A percentile compares a stretch with the other conserved stretches of the same genome.
Conservation (phyloP, 2,113 vertebrate species). For the Poecilia latipinna region DNA sequence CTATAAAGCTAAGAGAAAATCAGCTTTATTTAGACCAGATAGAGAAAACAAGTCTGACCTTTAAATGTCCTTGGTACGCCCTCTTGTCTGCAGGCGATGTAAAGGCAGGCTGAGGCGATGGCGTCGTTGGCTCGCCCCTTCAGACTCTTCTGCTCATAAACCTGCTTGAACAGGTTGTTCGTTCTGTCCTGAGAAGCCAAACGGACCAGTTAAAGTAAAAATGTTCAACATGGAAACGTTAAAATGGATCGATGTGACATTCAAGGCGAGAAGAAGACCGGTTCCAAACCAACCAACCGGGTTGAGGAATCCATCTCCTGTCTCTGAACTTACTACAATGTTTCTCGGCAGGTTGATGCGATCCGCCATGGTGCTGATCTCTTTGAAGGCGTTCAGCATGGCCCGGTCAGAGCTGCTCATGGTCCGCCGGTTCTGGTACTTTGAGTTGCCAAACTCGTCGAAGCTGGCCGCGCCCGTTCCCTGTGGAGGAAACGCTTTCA, state of each 20-base stretch:
- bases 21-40: too few species aligned
- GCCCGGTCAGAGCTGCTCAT: constrained; percentile 98
- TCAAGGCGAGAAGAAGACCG: too few species aligned
- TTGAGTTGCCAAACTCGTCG: constrained; percentile 98
- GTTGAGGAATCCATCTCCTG: too few species aligned
- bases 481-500: constrained; percentile 65
- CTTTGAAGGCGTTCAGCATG: constrained; percentile 99
- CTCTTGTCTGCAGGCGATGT: constrained; percentile 98
- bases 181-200: constrained; percentile 90
- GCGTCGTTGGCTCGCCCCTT: constrained; percentile 98
- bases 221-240: background rate
- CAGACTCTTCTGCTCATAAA: constrained; percentile 98
- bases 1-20: too few species aligned
- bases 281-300: too few species aligned
- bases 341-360: constrained; percentile 99
- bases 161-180: constrained; percentile 99
- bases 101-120: constrained; percentile 98
- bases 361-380: constrained; percentile 98
- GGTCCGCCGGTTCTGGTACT: constrained; percentile 97
- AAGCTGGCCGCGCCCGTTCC: constrained; percentile 98
- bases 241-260: background rate
- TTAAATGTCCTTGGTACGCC: constrained; percentile 98
- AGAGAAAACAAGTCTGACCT: constrained; percentile 77
- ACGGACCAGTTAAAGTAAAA: background rate
- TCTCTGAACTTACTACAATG: constrained; percentile 87